Conservation (phyloP, 2,888 invertebrate genomes). For the Synanthedon tipuliformis region DNA sequence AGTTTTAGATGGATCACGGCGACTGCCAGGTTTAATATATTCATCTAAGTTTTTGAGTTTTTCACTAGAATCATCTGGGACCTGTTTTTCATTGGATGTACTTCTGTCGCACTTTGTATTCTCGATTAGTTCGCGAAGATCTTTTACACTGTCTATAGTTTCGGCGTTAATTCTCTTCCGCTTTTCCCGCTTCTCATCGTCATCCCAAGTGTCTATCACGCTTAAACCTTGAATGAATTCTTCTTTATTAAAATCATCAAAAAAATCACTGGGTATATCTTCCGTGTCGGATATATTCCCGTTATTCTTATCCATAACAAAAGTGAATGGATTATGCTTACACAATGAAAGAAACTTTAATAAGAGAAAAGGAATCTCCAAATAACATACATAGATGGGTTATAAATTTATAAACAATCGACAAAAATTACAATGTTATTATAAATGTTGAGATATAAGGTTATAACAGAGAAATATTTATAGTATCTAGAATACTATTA, state of each 20-base stretch:
- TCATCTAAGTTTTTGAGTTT: conserved; percentile 28
- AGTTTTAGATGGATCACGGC: conserved; percentile 55
- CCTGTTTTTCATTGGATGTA: not conserved
- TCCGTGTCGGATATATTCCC: conserved; percentile 28
- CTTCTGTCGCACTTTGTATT: not conserved
- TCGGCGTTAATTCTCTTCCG: conserved; percentile 17
- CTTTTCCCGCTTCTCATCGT: conserved; percentile 18
- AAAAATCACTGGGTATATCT: conserved; percentile 61
- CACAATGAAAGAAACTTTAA: too few relatives aligned
- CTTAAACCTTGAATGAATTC: conserved; percentile 60
- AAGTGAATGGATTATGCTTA: not conserved
- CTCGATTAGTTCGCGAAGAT: conserved; percentile 38
- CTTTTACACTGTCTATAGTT: conserved; percentile 30
- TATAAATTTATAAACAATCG: too few relatives aligned
- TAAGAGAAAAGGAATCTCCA: too few relatives aligned
- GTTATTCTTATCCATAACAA: not conserved
- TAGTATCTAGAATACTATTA: too few relatives aligned
- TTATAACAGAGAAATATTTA: too few relatives aligned
- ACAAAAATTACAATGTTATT: too few relatives aligned
- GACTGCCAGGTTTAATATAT: conserved; percentile 52
- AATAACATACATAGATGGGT: too few relatives aligned
- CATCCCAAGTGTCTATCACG: conserved; percentile 60
- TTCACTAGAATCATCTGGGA: not conserved
- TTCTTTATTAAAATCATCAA: conserved; percentile 56
- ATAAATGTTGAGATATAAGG: too few relatives aligned